These are phyloP conservation scores for Chamaetylas fuelleborni DNA, from an alignment of 2,113 vertebrate species.

Conservation along the genomic window DNA sequence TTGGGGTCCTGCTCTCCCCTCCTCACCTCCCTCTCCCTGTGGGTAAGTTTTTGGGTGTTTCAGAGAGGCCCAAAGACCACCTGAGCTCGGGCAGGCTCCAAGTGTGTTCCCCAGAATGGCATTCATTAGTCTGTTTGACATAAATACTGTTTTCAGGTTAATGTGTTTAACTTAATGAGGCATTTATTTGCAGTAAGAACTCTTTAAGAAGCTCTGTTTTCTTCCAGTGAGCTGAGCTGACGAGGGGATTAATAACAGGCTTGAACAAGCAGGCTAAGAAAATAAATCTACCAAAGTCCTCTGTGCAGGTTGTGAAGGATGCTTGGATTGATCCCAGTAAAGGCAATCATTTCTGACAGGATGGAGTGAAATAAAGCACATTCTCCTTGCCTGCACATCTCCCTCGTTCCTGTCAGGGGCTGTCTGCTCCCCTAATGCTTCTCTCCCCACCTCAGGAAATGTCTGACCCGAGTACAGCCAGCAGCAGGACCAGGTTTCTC, in stretches of 20 bases:
- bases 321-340: conserved; percentile 57
- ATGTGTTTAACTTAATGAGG: conserved; percentile 72
- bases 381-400: background rate
- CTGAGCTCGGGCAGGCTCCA: background rate
- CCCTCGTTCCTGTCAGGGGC: background rate
- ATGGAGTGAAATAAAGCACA: background rate
- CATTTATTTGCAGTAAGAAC: conserved; percentile 68
- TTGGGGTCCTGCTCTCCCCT: background rate
- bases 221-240: conserved; percentile 52
- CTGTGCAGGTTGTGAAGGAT: conserved; percentile 32
- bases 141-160: conserved; percentile 57
- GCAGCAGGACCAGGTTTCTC: background rate
- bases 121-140: conserved; percentile 62
- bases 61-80: background rate
- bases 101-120: background rate
- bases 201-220: conserved; percentile 62
- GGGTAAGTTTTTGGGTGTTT: background rate
- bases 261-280: conserved; percentile 56
- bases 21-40: background rate
- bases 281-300: conserved; percentile 56
- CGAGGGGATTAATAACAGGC: conserved; percentile 70
- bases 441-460: background rate
- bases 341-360: conserved; percentile 42
- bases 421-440: background rate
- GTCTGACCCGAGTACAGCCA: background rate